phyloP scores from a whole-genome alignment of 2,797 vertebrate genomes.

The Mus spretus region DNA sequence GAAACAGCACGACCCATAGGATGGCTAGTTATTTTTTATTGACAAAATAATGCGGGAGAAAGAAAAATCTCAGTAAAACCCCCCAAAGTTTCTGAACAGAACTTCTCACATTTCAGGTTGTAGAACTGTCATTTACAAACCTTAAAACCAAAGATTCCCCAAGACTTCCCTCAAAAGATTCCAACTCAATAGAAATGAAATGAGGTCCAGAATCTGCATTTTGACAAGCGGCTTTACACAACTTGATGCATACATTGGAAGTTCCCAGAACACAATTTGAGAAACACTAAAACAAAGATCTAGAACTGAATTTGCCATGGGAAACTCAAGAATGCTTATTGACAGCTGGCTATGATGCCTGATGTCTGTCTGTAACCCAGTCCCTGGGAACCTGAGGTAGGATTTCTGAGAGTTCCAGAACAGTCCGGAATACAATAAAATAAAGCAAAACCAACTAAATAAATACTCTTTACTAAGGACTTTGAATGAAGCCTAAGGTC shows the following conservation, averaged over 20 bases:
- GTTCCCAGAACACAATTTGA: slow-evolving; percentile 19
- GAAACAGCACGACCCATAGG: slow-evolving; percentile 22
- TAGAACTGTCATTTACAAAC: neutral
- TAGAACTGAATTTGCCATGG: slow-evolving; percentile 30
- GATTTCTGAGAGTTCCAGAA: neutral
- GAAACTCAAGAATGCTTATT: slow-evolving; percentile 49
- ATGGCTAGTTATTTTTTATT: slow-evolving; percentile 68
- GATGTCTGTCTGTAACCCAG: neutral
- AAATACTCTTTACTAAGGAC: neutral
- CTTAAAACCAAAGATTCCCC: neutral
- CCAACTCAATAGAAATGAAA: neutral
- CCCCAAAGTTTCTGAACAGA: slow-evolving; percentile 31
- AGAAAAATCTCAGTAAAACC: slow-evolving; percentile 41
- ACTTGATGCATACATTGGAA: neutral
- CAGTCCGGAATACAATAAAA: neutral
- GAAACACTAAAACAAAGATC: slow-evolving; percentile 28
- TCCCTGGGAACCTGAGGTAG: neutral
- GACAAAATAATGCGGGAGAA: slow-evolving; percentile 54
- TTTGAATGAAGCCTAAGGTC: slow-evolving; percentile 6
- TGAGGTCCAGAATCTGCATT: neutral
- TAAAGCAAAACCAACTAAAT: neutral
- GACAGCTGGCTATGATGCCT: neutral
- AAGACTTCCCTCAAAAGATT: neutral
- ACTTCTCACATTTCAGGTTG: slow-evolving; percentile 50
- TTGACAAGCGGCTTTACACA: neutral